phyloP scores from a whole-genome alignment of 2,888 invertebrate species.

The Margaritifera margaritifera region DNA sequence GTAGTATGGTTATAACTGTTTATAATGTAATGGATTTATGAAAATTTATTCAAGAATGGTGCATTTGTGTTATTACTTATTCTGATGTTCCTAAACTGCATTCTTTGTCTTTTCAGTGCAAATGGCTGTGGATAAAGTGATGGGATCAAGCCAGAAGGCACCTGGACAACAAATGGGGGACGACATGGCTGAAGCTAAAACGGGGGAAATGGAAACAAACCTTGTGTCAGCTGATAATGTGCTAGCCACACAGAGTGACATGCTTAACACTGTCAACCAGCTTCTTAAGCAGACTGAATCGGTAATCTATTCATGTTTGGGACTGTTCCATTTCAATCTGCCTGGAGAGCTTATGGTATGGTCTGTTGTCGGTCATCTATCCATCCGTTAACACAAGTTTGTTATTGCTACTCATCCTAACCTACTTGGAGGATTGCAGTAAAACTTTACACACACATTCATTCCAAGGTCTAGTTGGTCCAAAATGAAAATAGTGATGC shows the following conservation, averaged over 20 bases:
- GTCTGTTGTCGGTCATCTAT: background rate
- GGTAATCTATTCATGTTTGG: slow-evolving; percentile 32
- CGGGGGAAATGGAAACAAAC: slow-evolving; percentile 13
- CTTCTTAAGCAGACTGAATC: slow-evolving; percentile 69
- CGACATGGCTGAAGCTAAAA: background rate
- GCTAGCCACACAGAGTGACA: slow-evolving; percentile 63
- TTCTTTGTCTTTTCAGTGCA: slow-evolving; percentile 52
- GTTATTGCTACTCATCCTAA: background rate
- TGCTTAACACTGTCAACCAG: slow-evolving; percentile 69
- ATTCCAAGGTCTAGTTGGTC: too few relatives aligned
- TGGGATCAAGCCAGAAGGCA: slow-evolving; percentile 47
- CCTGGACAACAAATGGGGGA: background rate
- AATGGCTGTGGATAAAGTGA: slow-evolving; percentile 58
- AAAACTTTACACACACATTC: too few relatives aligned
- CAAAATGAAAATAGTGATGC: too few relatives aligned
- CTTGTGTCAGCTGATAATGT: slow-evolving; percentile 45
- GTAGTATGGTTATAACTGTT: background rate
- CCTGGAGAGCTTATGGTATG: background rate
- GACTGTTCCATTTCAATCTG: too few relatives aligned
- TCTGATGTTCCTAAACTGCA: slow-evolving; percentile 1
- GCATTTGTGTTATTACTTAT: background rate
- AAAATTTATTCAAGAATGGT: too few relatives aligned
- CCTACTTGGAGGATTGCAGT: background rate
- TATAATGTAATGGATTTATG: background rate
- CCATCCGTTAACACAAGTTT: background rate